Evolutionary conservation across 2,888 invertebrate species (phyloP).

Genomic region (Torymus auratus): DNA sequence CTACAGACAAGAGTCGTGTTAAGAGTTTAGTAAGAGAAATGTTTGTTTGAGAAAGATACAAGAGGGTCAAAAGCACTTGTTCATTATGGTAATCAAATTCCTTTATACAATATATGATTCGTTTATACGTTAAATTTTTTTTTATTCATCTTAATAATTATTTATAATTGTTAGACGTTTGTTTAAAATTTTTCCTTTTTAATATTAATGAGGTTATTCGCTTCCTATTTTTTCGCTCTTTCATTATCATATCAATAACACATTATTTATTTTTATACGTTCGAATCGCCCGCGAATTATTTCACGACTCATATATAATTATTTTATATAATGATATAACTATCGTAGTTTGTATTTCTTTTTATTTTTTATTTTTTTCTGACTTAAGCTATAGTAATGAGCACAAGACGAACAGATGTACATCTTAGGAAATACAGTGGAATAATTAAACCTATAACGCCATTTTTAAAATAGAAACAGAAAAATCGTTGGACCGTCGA

Average conservation of each 20-base stretch:
- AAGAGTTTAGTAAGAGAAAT: conserved; percentile 37
- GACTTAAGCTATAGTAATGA: conserved; percentile 71
- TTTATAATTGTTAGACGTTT: conserved; percentile 48
- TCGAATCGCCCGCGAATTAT: conserved; percentile 7
- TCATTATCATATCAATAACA: conserved; percentile 54
- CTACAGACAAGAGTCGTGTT: conserved; percentile 26
- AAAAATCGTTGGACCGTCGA: conserved; percentile 40
- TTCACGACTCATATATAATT: conserved; percentile 55
- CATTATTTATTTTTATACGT: conserved; percentile 39
- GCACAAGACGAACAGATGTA: conserved; percentile 71
- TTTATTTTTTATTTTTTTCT: conserved; percentile 54
- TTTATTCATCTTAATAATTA: conserved; percentile 22
- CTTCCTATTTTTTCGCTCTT: conserved; percentile 52
- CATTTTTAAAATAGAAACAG: conserved; percentile 47
- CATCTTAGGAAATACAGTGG: conserved; percentile 66
- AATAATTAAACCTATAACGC: conserved; percentile 51
- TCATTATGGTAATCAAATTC: conserved; percentile 56
- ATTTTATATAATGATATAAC: conserved; percentile 53
- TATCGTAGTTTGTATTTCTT: conserved; percentile 55
- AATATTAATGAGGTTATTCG: conserved; percentile 59
- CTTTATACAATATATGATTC: conserved; percentile 61
- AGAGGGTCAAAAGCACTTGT: conserved; percentile 39
- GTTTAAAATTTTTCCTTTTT: conserved; percentile 54
- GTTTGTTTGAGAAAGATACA: conserved; percentile 38
- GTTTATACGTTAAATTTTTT: conserved; percentile 55